Base-by-base conservation (phyloP, 2,888 invertebrate genomes). In the Helicoverpa assulta region DNA sequence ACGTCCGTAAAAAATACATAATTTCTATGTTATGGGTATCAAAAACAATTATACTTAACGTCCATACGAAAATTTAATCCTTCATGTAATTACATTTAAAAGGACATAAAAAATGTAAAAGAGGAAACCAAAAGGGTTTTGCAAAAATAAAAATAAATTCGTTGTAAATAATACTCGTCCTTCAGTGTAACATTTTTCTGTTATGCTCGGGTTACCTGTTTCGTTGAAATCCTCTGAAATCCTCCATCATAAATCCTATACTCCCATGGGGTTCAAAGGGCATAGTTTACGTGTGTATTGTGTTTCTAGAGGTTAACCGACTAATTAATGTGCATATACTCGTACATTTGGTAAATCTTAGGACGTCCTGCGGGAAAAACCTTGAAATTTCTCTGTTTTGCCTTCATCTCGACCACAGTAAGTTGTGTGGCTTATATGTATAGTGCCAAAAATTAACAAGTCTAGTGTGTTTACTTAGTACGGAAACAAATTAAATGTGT, bases 261-360 rank as follows among this genome's bases (percentile, higher is more conserved):
- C 60, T 26, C 69, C 72, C 54, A 33, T 68, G 54, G 12, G 76
- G 80, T 64, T 82, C 80, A 82, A 80, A 82, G 54, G 67, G 66
- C 82, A 70, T 80, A 75, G 76, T 80, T 79, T 79, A 40, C 40
- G 40, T 40, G 79, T 80, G 64, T 75, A 80, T 75, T 75, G 63
- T 80, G 60, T 81, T 57, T 29, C 19, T 58, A 40, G 33, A 82
- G 72, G 76, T 70, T 66, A 56, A 72, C 82, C 52, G 51, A 70
- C 63, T 82, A 80, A 80, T 80, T 81, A 80, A 80, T 75, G 75
- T 82, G 76, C 65, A 61, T 47, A 40, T 47, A n/a, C n/a, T n/a
- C n/a, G n/a, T n/a, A 72, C 55, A 66, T 78, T 66, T 73, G 52
- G 68, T 78, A 74, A 73, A 75, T 72, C 71, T 78, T 61, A 74